phyloP scores from a whole-genome alignment of 2,888 invertebrate genomes.

The Danaus chrysippus region DNA sequence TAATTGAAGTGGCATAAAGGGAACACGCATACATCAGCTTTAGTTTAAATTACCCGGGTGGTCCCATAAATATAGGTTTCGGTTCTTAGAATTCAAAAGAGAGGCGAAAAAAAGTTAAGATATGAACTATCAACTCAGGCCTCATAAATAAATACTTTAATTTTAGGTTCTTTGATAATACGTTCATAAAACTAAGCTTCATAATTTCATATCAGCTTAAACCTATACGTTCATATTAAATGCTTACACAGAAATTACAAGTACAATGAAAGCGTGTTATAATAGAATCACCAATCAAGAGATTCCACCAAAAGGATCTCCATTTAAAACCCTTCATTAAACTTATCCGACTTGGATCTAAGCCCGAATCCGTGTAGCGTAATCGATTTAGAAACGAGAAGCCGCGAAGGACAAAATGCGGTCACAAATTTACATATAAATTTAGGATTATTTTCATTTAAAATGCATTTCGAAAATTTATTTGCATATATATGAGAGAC shows the following conservation, averaged over 20 bases:
- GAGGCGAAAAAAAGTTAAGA: constrained; percentile 67
- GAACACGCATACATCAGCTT: constrained; percentile 41
- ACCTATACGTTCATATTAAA: constrained; percentile 13
- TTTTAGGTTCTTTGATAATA: too few relatives aligned
- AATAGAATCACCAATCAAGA: constrained; percentile 57
- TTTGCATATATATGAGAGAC: constrained; percentile 72
- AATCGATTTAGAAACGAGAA: constrained; percentile 72
- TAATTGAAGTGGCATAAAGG: constrained; percentile 66
- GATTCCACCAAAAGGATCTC: constrained; percentile 55
- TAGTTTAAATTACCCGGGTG: constrained; percentile 54
- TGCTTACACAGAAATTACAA: constrained; percentile 20
- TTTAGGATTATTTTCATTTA: constrained; percentile 76
- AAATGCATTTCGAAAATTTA: constrained; percentile 72
- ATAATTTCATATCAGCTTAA: constrained; percentile 9
- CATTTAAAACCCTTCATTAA: constrained; percentile 70
- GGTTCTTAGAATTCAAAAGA: constrained; percentile 57
- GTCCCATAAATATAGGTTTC: constrained; percentile 52
- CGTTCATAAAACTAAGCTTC: background rate
- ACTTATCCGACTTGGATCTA: constrained; percentile 66
- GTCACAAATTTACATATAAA: constrained; percentile 76
- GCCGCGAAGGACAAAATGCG: constrained; percentile 73
- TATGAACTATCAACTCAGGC: constrained; percentile 43
- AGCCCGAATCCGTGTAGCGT: constrained; percentile 67
- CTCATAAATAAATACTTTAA: too few relatives aligned
- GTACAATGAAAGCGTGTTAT: constrained; percentile 31